phyloP scores from a whole-genome alignment of 2,113 vertebrate species.

The Onychorhynchus coronatus region DNA sequence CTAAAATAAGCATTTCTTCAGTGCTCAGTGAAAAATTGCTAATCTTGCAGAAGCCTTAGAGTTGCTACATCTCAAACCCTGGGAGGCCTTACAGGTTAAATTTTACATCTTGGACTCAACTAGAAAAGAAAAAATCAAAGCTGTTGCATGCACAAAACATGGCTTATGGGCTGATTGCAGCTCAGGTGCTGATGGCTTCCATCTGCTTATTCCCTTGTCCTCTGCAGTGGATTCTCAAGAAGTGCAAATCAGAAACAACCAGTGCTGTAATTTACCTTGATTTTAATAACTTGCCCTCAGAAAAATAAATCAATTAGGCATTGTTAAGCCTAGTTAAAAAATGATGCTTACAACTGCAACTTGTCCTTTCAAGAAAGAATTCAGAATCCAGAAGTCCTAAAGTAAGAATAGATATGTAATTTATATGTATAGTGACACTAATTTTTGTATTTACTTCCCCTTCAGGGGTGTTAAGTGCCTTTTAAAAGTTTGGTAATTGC shows the following conservation, averaged over 20 bases:
- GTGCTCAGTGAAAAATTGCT: background rate
- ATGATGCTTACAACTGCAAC: background rate
- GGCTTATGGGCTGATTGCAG: background rate
- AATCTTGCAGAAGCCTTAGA: background rate
- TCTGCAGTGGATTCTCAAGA: background rate
- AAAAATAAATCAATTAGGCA: background rate
- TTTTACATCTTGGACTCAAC: background rate
- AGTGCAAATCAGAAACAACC: background rate
- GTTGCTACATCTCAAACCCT: background rate
- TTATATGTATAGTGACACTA: fast-evolving
- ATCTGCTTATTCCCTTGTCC: background rate
- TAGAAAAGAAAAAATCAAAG: background rate
- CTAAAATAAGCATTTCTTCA: background rate
- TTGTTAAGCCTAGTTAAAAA: background rate
- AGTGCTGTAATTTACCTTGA: background rate
- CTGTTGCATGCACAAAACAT: background rate
- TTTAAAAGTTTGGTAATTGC: background rate
- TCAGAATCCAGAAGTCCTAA: background rate
- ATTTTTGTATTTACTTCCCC: background rate
- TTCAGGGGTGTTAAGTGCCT: background rate
- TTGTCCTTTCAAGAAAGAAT: background rate
- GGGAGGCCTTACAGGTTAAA: background rate
- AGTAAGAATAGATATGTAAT: background rate
- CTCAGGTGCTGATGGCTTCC: background rate
- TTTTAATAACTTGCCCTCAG: background rate